Percentiles rank a stretch among this genome's conserved stretches.
phyloP scores from a whole-genome alignment of 2,888 invertebrate species.

The Agriopis leucophaearia region DNA sequence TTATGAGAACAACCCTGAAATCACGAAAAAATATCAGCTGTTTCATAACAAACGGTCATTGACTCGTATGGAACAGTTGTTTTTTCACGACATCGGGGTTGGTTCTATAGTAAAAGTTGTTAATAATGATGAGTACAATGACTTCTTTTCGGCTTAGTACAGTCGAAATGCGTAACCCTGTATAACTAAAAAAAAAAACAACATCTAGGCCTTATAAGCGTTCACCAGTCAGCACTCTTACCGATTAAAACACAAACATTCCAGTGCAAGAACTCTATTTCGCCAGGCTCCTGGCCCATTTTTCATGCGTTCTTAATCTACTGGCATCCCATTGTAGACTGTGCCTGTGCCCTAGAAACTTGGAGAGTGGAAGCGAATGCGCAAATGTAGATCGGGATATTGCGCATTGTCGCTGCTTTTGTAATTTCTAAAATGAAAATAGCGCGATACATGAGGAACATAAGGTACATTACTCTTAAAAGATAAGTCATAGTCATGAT shows the following conservation, averaged over 20 bases:
- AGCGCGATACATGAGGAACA: neutral
- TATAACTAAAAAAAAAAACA: neutral
- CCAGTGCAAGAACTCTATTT: constrained; percentile 16
- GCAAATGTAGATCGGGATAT: constrained; percentile 23
- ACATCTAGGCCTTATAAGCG: neutral
- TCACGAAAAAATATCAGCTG: no score
- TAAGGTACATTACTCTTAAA: neutral
- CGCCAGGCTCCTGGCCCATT: constrained; percentile 38
- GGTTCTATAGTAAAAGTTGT: no score
- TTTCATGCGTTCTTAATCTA: constrained; percentile 65
- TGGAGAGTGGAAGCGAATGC: constrained; percentile 38
- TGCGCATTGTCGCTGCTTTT: constrained; percentile 18
- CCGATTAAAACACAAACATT: constrained; percentile 22
- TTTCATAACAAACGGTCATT: no score
- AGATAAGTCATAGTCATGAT: neutral
- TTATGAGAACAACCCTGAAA: no score
- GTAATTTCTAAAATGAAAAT: constrained; percentile 11
- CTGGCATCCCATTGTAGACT: constrained; percentile 65
- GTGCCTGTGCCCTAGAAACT: constrained; percentile 68
- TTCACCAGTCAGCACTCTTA: constrained; percentile 6
- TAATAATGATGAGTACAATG: no score
- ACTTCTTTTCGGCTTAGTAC: no score
- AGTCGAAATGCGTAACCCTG: no score
- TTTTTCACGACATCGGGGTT: no score
- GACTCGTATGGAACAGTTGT: no score